Conservation (phyloP, 2,797 vertebrate species). For the Euthynnus affinis region DNA sequence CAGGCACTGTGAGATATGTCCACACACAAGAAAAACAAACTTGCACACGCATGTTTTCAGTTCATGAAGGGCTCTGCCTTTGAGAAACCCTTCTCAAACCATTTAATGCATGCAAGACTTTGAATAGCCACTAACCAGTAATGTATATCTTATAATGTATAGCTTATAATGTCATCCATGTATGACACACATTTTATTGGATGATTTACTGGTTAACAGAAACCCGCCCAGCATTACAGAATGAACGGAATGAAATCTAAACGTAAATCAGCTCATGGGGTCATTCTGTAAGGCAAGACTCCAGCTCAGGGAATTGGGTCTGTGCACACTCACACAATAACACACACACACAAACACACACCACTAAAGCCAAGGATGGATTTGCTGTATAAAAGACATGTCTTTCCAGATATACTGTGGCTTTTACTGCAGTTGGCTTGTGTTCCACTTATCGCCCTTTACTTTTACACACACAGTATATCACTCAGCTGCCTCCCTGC, state of each 20-base stretch:
- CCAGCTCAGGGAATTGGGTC: slow-evolving; percentile 45
- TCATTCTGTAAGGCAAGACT: slow-evolving; percentile 54
- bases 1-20: neutral
- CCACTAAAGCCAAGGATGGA: slow-evolving; percentile 48
- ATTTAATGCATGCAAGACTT: slow-evolving; percentile 43
- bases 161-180: slow-evolving; percentile 46
- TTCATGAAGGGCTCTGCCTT: slow-evolving; percentile 23
- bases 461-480: slow-evolving; percentile 79
- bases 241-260: slow-evolving; percentile 70
- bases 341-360: slow-evolving; percentile 22
- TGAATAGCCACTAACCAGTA: slow-evolving; percentile 35
- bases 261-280: slow-evolving; percentile 70
- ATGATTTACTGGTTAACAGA: slow-evolving; percentile 70
- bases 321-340: slow-evolving; percentile 17
- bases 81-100: slow-evolving; percentile 24
- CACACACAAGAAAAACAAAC: slow-evolving; percentile 5
- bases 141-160: slow-evolving; percentile 35
- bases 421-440: slow-evolving; percentile 82
- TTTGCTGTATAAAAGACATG: slow-evolving; percentile 51
- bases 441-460: slow-evolving; percentile 77
- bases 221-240: slow-evolving; percentile 62
- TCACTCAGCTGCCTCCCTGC: slow-evolving; percentile 74
- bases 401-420: slow-evolving; percentile 74
- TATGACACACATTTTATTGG: slow-evolving; percentile 57
- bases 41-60: neutral